phyloP scores from a whole-genome alignment of 2,113 vertebrate species.

The Muntiacus muntjak region DNA sequence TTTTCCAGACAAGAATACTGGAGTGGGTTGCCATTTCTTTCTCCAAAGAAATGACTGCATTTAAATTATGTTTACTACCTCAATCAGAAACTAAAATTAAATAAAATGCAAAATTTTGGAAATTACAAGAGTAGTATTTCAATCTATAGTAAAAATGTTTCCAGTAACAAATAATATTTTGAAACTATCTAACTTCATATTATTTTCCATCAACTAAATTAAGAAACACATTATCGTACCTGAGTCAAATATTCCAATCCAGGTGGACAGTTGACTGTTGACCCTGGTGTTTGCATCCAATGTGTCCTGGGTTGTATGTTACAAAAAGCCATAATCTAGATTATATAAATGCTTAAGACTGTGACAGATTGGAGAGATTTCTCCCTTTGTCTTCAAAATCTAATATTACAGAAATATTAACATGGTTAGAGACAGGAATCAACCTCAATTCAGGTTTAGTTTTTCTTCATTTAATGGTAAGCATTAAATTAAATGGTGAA shows the following conservation, averaged over 20 bases:
- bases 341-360: neutral
- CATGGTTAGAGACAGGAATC: neutral
- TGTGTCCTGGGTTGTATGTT: neutral
- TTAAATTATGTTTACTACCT: neutral
- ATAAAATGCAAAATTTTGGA: neutral
- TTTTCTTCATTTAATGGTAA: neutral
- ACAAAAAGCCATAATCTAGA: neutral
- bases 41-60: neutral
- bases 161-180: neutral
- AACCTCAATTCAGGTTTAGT: neutral
- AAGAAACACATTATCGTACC: constrained; percentile 3
- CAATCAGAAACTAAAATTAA: neutral
- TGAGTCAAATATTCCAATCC: constrained; percentile 23
- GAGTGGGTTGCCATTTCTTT: neutral
- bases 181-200: neutral
- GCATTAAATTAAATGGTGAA: neutral
- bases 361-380: neutral
- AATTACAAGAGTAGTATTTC: neutral
- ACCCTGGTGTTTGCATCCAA: neutral
- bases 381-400: neutral
- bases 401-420: neutral
- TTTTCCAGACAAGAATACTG: neutral
- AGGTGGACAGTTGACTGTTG: neutral
- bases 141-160: neutral
- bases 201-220: neutral